Evolutionary conservation across 92 coral and sea anemone genomes (phyloP).

Genomic region (Ricordea florida): DNA sequence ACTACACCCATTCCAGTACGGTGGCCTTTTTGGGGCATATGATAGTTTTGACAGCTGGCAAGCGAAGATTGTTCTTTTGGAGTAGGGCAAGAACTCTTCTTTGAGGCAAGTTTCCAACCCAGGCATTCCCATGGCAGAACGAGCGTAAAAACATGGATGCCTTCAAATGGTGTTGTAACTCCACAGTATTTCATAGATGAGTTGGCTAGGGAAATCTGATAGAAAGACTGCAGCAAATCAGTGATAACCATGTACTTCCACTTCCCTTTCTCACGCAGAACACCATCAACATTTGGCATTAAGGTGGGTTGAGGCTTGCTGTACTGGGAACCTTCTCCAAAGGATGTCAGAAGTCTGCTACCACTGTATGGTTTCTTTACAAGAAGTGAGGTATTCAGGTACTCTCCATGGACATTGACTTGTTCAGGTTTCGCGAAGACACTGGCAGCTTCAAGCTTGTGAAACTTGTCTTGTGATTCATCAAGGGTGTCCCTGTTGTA

Average conservation of each 20-base stretch:
- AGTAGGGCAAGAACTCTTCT: conserved; percentile 9
- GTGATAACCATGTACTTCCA: too few relatives aligned
- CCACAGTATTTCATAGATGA: too few relatives aligned
- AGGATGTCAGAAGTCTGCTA: conserved; percentile 6
- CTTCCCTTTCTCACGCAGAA: too few relatives aligned
- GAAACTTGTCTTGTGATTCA: conserved; percentile 10
- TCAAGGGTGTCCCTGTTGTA: too few relatives aligned
- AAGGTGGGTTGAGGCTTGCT: conserved; percentile 11
- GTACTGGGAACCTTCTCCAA: conserved; percentile 33
- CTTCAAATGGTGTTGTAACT: not conserved
- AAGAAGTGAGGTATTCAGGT: conserved; percentile 8
- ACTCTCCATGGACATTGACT: conserved; percentile 18
- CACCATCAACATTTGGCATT: too few relatives aligned
- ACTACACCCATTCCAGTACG: conserved; percentile 28
- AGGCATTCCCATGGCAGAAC: conserved; percentile 49
- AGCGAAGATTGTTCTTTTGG: not conserved
- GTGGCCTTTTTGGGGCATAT: conserved; percentile 30
- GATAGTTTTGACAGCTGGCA: conserved; percentile 18
- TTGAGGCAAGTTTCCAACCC: conserved; percentile 19
- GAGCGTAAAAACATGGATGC: conserved; percentile 18
- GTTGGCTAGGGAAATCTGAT: conserved; percentile 34
- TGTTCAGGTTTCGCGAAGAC: conserved; percentile 42
- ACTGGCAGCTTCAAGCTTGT: conserved; percentile 11
- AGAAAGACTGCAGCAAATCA: conserved; percentile 25
- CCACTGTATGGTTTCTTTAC: conserved; percentile 32